Evolutionary conservation across 2,113 vertebrate species (phyloP), one percentile per base, ranked within the genome.

Genomic region (Chloebia gouldiae): DNA sequence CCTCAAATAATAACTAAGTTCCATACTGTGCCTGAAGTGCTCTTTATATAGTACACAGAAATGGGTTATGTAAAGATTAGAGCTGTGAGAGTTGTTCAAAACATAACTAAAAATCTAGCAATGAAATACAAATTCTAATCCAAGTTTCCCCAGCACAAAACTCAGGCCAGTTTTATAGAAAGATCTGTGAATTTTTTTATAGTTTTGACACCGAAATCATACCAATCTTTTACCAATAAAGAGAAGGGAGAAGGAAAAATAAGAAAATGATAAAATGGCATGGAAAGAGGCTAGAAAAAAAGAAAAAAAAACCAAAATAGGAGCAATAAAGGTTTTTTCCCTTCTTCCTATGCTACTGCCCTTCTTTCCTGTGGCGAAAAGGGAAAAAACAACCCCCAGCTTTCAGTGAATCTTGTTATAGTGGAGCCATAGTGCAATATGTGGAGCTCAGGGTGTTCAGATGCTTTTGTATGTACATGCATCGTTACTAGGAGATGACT

Each of bases 31-130:
- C 79, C 87, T 96, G 86, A 97, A 97, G 94, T 95, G 86, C 76
- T 97, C 90, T 96, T 97, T 96, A 96, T 96, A 96, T 87, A 93
- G 93, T 93, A 90, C 88, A 86, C 86, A 97, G 90, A 95, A 97
- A 96, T 75, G 77, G 95, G 91, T 93, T 96, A 93, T 96, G 95
- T 92, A 96, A 96, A 96, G 91, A 95, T 93, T 94, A 96, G 79
- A 90, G 89, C 96, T 90, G 72, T 30, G 56, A 93, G 82, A 94
- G 73, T 75, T 95, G 63, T 81, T 95, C 77, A 76, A 71, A 96
- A 95, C 33, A 2, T 69, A 92, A 91, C 91, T 61, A 42, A 93
- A 96, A 84, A 92, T 54, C 90, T 66, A 84, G 90, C 69, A 88
- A 88, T 3, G 35, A 89, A 96, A 96, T 61, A 70, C n/a, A 65